These are phyloP conservation scores for Anarrhichthys ocellatus DNA, from an alignment of 2,113 vertebrate species.

Conservation along the genomic window DNA sequence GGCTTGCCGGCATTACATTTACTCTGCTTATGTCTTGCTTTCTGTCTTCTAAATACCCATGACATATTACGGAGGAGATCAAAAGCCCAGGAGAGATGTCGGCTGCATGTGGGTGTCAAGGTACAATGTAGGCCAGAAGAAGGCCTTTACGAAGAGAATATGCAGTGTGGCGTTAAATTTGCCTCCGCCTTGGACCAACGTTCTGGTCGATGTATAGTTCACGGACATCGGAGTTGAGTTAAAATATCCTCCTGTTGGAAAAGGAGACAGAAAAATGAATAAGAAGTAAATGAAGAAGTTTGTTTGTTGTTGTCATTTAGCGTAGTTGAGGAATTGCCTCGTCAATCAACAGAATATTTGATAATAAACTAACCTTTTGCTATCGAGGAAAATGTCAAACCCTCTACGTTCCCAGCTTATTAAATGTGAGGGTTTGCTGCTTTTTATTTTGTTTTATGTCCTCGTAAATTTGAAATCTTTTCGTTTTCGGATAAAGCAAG, in stretches of 20 bases:
- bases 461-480: not conserved
- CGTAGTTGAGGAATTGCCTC: not conserved
- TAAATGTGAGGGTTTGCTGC: not conserved
- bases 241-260: not conserved
- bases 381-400: not conserved
- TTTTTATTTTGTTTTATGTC: not conserved
- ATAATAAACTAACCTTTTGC: not conserved
- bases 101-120: conserved; percentile 23
- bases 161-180: not conserved
- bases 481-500: not conserved
- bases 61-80: conserved; percentile 65
- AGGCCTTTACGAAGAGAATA: conserved; percentile 2
- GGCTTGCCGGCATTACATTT: conserved; percentile 16
- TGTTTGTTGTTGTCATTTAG: not conserved
- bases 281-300: not conserved
- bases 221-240: not conserved
- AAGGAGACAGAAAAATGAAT: not conserved
- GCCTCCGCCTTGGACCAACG: not conserved
- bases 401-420: not conserved
- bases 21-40: conserved; percentile 41
- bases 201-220: not conserved
- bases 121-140: conserved; percentile 17
- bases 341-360: not conserved
- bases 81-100: conserved; percentile 50
- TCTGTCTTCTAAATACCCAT: conserved; percentile 68